Evolutionary conservation across 2,113 vertebrate genomes (phyloP).

Genomic region (Agapornis roseicollis): DNA sequence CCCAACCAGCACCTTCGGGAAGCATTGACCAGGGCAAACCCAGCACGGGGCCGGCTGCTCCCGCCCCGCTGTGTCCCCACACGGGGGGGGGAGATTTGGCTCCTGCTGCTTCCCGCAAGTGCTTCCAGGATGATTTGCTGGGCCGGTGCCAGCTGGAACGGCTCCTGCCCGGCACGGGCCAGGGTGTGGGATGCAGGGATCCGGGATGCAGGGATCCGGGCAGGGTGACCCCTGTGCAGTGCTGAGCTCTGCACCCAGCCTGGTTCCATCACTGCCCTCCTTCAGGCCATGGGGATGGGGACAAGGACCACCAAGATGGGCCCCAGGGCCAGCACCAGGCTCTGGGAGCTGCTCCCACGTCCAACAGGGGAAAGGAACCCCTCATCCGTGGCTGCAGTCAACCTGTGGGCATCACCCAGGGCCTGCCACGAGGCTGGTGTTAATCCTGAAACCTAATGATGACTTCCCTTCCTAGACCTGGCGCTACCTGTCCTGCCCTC

Average conservation of each 20-base stretch:
- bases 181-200: rapidly evolving
- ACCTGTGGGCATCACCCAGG: background rate
- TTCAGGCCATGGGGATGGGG: background rate
- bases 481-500: background rate
- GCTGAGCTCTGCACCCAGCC: rapidly evolving
- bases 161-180: background rate
- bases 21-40: background rate
- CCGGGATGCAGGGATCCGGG: background rate
- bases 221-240: rapidly evolving
- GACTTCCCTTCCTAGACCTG: background rate
- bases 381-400: background rate
- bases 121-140: background rate
- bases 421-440: background rate
- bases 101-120: background rate
- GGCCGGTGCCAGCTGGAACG: background rate
- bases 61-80: rapidly evolving
- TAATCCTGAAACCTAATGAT: background rate
- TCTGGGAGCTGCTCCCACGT: background rate
- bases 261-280: background rate
- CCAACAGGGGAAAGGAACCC: background rate
- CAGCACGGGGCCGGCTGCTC: background rate
- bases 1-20: background rate
- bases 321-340: background rate
- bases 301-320: background rate
- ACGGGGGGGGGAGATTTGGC: conserved; percentile 2